Evolutionary conservation across 2,797 vertebrate genomes (phyloP), one percentile per base, ranked within the genome.

Genomic region (Thalassophryne amazonica): DNA sequence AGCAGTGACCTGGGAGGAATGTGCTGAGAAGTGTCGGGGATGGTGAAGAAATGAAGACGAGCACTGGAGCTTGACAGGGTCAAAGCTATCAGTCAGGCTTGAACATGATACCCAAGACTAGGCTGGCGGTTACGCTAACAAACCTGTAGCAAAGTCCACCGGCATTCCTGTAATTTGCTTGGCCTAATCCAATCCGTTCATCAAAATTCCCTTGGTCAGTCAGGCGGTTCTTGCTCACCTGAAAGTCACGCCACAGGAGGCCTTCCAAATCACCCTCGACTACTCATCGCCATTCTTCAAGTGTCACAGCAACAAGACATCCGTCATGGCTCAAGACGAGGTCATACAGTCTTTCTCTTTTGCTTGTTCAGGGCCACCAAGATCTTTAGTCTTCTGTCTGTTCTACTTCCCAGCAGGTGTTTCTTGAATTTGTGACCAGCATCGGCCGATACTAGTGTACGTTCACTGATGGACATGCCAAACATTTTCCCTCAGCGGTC

Each of bases 11-110:
- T 45, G 48, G 28, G 60, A 73, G 63, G 73, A 82, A 85, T 80
- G 60, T 12, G 63, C 11, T 34, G 69, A 54, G 59, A 53, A 71
- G 52, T 58, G 21, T 41, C 8, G 31, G 30, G 38, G 25, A 32
- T 46, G 4, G 28, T 40, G 52, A 69, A 60, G 78, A 72, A 60
- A 55, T 32, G 49, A 51, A 64, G 67, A 77, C 47, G 64, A 76
- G 79, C 60, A 30, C 63, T 62, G 75, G 82, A 84, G 83, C 84
- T 73, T 85, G 86, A 86, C 80, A 47, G 66, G 83, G 60, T 69
- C 76, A 76, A 73, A 77, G 73, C 72, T 60, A 78, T 86, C 81
- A 73, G 56, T 72, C 60, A 51, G 64, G 20, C 50, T 45, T 22
- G 29, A 72, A 62, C 51, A 35, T 15, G 81, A 82, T 71, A 85